Evolutionary conservation across 2,797 vertebrate genomes (phyloP).

Genomic region (Iguana delicatissima): DNA sequence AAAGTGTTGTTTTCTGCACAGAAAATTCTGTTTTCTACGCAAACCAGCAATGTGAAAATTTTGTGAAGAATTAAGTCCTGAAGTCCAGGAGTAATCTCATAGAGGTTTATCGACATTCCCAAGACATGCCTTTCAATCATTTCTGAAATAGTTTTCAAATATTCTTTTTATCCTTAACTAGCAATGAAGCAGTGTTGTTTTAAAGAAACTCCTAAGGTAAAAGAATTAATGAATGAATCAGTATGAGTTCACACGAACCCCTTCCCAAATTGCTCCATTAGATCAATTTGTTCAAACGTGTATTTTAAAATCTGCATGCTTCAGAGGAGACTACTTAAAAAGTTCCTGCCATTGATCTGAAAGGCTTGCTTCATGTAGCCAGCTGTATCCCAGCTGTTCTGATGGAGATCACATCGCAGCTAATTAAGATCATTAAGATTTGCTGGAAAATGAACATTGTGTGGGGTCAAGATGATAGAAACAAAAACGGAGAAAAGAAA

Average conservation of each 20-base stretch:
- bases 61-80: background rate
- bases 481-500: slow-evolving; percentile 49
- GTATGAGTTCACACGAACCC: background rate
- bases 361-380: slow-evolving; percentile 60
- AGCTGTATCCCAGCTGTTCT: slow-evolving; percentile 39
- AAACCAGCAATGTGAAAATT: too few species aligned
- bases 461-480: background rate
- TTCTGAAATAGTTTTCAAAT: too few species aligned
- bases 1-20: too few species aligned
- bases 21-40: too few species aligned
- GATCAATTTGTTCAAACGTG: too few species aligned
- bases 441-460: slow-evolving; percentile 35
- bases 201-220: background rate
- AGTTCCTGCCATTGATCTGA: slow-evolving; percentile 46
- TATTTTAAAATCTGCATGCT: background rate
- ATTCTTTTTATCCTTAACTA: too few species aligned
- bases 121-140: background rate
- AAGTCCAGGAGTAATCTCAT: background rate
- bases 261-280: too few species aligned
- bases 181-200: background rate
- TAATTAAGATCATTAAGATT: slow-evolving; percentile 64
- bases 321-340: slow-evolving; percentile 49
- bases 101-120: background rate
- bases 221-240: background rate
- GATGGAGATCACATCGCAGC: slow-evolving; percentile 56